Evolutionary conservation across 2,888 invertebrate genomes (phyloP).

Genomic region (Spicauda simplicius): DNA sequence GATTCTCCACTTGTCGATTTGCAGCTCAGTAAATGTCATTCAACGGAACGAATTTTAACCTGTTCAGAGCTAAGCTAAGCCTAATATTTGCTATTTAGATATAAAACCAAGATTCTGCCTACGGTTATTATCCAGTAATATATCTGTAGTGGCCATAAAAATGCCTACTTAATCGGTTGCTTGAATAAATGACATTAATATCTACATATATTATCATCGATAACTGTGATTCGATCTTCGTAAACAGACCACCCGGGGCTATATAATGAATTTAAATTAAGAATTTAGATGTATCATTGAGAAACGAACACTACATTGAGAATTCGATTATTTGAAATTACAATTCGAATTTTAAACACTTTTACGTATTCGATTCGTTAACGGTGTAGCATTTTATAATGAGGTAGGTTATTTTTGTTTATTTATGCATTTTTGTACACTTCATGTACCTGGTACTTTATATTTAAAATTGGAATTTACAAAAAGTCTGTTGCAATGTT

Average conservation of each 20-base stretch:
- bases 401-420: not conserved
- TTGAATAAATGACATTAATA: slow-evolving; percentile 2
- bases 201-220: slow-evolving; percentile 10
- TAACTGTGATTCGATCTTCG: slow-evolving; percentile 15
- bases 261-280: slow-evolving; percentile 25
- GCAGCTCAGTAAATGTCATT: no score
- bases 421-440: not conserved
- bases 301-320: slow-evolving; percentile 12
- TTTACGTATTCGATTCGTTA: not conserved
- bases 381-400: not conserved
- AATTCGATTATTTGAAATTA: slow-evolving; percentile 24
- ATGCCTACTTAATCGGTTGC: not conserved
- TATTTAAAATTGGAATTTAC: not conserved
- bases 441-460: not conserved
- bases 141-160: not conserved
- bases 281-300: slow-evolving; percentile 12
- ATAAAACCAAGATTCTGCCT: no score
- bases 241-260: slow-evolving; percentile 24
- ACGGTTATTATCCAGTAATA: not conserved
- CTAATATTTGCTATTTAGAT: no score
- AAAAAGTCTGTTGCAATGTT: no score
- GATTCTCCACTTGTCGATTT: no score
- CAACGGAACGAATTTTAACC: no score
- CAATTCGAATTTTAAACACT: slow-evolving; percentile 22
- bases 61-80: no score